Conservation (phyloP, 2,113 vertebrate genomes). For the Pterocles burchelli region DNA sequence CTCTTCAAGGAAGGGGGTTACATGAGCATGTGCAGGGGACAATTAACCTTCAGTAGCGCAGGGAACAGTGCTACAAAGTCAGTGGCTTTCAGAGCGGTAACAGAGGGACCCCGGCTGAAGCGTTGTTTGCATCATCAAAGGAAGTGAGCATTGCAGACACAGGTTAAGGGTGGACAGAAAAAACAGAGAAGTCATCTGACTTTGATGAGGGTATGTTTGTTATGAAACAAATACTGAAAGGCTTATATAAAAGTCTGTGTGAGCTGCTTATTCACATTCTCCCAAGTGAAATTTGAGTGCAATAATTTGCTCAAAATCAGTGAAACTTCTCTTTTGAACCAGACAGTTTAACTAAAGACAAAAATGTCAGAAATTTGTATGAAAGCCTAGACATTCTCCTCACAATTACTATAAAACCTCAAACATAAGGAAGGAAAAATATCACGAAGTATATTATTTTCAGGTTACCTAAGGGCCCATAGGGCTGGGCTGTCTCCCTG, state of each 20-base stretch:
- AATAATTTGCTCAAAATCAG: not conserved
- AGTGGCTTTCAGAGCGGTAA: not conserved
- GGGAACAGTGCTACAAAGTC: not conserved
- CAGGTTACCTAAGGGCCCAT: not conserved
- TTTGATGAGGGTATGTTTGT: not conserved
- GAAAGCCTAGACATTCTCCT: not conserved
- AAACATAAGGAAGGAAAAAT: not conserved
- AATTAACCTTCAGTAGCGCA: not conserved
- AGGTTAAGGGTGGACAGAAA: not conserved
- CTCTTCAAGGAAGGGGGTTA: not conserved
- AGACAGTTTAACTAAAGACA: not conserved
- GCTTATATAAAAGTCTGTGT: not conserved
- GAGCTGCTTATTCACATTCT: not conserved
- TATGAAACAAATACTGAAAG: not conserved
- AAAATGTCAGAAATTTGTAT: not conserved
- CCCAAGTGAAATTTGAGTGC: not conserved
- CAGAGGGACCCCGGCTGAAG: not conserved
- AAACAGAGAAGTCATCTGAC: not conserved
- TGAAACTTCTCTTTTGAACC: not conserved
- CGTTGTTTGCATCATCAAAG: not conserved
- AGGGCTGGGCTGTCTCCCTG: not conserved
- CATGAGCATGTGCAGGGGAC: rapidly evolving
- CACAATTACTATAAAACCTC: not conserved
- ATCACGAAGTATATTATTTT: not conserved
- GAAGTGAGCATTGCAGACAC: not conserved